Evolutionary conservation across 1,140 invertebrate species (phyloP).

Genomic region (Temnothorax nylanderi): DNA sequence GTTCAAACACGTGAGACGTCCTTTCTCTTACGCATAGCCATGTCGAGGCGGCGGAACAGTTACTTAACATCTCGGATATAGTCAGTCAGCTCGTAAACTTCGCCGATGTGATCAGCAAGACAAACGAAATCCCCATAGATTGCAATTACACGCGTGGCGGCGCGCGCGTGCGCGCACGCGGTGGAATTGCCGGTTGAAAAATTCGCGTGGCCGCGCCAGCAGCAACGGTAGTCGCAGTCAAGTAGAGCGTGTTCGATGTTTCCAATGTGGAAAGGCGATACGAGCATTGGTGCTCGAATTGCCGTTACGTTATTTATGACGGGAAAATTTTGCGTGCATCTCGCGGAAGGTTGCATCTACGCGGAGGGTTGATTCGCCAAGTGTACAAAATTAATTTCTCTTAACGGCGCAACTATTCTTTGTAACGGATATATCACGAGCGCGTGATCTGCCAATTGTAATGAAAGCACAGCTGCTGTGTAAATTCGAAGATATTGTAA

Average conservation of each 20-base stretch:
- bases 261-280: constrained; percentile 56
- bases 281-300: constrained; percentile 59
- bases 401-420: neutral
- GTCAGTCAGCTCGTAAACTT: constrained; percentile 16
- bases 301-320: constrained; percentile 51
- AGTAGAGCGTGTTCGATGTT: constrained; percentile 72
- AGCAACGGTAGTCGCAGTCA: constrained; percentile 71
- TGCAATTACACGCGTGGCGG: constrained; percentile 44
- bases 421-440: too few relatives aligned
- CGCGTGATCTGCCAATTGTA: neutral
- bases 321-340: constrained; percentile 27
- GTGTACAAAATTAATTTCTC: neutral
- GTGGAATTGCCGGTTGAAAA: constrained; percentile 58
- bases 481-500: neutral
- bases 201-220: constrained; percentile 55
- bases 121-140: constrained; percentile 33
- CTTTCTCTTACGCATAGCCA: constrained; percentile 11
- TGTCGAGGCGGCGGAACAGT: constrained; percentile 24
- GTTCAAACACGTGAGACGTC: constrained; percentile 26
- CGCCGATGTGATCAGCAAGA: constrained; percentile 37
- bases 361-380: neutral
- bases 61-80: constrained; percentile 37
- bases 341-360: neutral
- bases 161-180: neutral
- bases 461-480: neutral